Conservation (phyloP, 1,140 invertebrate species). For the Pissodes strobi region DNA sequence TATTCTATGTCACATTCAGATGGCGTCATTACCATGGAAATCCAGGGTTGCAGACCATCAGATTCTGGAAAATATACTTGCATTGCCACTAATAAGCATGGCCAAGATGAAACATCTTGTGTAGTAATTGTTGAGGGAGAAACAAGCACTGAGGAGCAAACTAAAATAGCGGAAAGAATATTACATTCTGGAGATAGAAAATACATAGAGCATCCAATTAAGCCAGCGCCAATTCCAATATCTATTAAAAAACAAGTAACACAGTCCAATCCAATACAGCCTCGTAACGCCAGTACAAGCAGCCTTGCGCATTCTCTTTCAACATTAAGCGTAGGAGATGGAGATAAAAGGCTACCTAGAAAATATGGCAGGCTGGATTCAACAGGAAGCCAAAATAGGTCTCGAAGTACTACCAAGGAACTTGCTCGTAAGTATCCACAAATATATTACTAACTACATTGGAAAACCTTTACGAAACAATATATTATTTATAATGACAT, state of each 20-base stretch:
- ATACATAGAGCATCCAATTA: constrained; percentile 80
- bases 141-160: constrained; percentile 77
- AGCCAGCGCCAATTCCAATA: constrained; percentile 73
- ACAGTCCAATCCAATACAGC: constrained; percentile 45
- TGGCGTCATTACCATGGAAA: constrained; percentile 96
- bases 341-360: constrained; percentile 62
- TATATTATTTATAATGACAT: too few species aligned
- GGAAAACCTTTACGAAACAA: too few species aligned
- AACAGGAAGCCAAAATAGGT: constrained; percentile 75
- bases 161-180: constrained; percentile 80
- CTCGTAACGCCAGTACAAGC: constrained; percentile 40
- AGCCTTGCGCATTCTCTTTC: constrained; percentile 50
- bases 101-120: constrained; percentile 92
- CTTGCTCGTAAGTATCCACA: constrained; percentile 71
- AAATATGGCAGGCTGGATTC: constrained; percentile 78
- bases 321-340: constrained; percentile 48
- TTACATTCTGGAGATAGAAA: constrained; percentile 84
- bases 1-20: constrained; percentile 87
- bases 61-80: constrained; percentile 97
- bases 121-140: constrained; percentile 96
- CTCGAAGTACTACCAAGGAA: constrained; percentile 88
- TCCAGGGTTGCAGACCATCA: constrained; percentile 88
- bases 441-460: background rate
- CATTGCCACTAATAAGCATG: constrained; percentile 88
- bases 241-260: constrained; percentile 63